phyloP scores from a whole-genome alignment of 2,888 invertebrate genomes.

The Drosophila ustulata region DNA sequence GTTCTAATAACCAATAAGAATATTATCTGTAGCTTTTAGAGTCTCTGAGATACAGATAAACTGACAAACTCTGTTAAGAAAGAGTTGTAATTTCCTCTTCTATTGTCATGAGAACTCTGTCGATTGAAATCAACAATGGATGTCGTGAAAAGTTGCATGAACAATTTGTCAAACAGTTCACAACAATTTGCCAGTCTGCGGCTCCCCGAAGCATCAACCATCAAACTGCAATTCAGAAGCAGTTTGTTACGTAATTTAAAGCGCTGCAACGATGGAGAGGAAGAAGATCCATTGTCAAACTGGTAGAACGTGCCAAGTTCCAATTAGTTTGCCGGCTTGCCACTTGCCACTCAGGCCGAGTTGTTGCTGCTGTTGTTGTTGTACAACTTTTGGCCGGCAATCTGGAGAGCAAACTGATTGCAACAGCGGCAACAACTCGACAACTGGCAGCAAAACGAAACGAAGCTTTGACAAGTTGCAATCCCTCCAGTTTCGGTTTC shows the following conservation, averaged over 20 bases:
- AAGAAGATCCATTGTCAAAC: conserved; percentile 40
- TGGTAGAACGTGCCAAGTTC: conserved; percentile 60
- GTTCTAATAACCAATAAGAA: too few relatives aligned
- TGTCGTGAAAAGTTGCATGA: too few relatives aligned
- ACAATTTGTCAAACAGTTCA: not conserved
- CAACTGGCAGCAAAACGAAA: conserved; percentile 26
- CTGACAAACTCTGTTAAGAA: too few relatives aligned
- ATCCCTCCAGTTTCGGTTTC: conserved; percentile 9
- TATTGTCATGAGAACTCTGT: too few relatives aligned
- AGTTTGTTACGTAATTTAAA: conserved; percentile 12
- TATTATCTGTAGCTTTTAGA: too few relatives aligned
- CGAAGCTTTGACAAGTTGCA: conserved; percentile 31
- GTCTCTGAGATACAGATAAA: too few relatives aligned
- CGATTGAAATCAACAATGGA: too few relatives aligned
- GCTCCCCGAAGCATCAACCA: not conserved
- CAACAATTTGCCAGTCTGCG: too few relatives aligned
- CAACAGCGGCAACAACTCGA: conserved; percentile 3
- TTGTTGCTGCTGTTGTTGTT: conserved; percentile 5
- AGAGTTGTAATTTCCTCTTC: too few relatives aligned
- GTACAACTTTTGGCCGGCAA: not conserved
- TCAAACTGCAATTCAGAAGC: not conserved
- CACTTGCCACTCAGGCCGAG: conserved; percentile 11
- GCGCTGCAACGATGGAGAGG: not conserved
- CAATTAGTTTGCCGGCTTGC: conserved; percentile 48
- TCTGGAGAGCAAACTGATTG: conserved; percentile 29